Percentiles rank a stretch among this genome's conserved stretches.
phyloP scores from a whole-genome alignment of 2,888 invertebrate species.

The Caenorhabditis macrosperma region DNA sequence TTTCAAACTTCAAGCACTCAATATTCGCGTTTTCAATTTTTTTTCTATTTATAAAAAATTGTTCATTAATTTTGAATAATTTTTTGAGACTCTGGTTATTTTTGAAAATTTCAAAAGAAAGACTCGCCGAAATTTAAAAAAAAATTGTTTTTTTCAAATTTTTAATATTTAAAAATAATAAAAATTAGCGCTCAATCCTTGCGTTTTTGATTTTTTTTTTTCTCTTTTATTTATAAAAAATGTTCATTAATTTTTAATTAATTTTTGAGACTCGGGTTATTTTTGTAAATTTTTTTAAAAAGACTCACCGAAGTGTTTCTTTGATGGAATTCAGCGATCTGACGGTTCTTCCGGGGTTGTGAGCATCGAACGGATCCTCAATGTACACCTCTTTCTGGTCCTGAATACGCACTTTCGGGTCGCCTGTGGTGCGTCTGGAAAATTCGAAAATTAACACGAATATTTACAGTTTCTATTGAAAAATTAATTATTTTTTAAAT shows the following conservation, averaged over 20 bases:
- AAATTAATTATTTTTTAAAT: no score
- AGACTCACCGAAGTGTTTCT: slow-evolving; percentile 49
- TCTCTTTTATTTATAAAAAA: no score
- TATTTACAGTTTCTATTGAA: no score
- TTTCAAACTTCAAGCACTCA: no score
- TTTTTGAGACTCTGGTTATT: no score
- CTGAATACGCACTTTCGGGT: neutral
- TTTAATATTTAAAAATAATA: no score
- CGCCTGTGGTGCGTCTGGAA: neutral
- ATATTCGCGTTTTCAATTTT: no score
- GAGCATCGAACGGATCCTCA: slow-evolving; percentile 78
- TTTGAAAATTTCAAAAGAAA: neutral
- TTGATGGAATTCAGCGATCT: slow-evolving; percentile 32
- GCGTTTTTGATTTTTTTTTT: neutral
- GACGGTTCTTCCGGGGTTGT: slow-evolving; percentile 74
- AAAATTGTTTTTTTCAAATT: neutral
- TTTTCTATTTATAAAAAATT: neutral
- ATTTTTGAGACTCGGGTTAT: no score
- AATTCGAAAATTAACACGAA: slow-evolving; percentile 3
- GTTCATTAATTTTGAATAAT: neutral
- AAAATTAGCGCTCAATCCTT: no score
- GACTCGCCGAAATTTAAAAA: neutral
- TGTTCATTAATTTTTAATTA: no score
- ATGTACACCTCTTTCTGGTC: slow-evolving; percentile 66
- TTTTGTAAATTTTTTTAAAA: no score